Evolutionary conservation across 2,113 vertebrate species (phyloP), one percentile per base, ranked within the genome.

Genomic region (Anguilla japonica): DNA sequence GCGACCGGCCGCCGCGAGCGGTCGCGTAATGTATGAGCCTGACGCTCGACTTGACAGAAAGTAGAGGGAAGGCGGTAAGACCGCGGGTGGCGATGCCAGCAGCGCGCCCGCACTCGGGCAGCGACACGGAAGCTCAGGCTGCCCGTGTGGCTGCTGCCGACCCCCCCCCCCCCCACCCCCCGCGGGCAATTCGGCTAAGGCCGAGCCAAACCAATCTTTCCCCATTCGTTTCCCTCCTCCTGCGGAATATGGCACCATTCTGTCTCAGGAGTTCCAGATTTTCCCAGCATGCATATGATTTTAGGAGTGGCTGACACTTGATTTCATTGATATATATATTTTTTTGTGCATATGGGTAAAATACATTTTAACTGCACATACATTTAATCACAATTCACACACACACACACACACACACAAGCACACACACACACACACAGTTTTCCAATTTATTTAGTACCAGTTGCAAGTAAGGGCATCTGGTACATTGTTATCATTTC

Each of bases 1-100:
- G 78, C 13, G 75, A 39, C 84, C 80, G 46, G 22, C 75, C 79
- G 84, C 78, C 84, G n/a, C 50, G 18, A 81, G 75, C 56, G 84
- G 50, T 29, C 50, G 50, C 39, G 78, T 85, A 85, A 79, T 80
- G 84, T 85, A 80, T 81, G 84, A 85, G 75, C 78, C 41, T 78
- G 75, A 41, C 34, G 39, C 75, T 80, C 75, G 20, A 57, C 29
- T 34, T 84, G 83, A 84, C 83, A 84, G 83, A 78, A 63, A 67
- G 41, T n/a, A 0, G 83, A 50, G 83, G 84, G 41, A 75, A 41
- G 71, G 29, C 29, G 14, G 22, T 46, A 56, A 75, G 67, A n/a
- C 16, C 41, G 41, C 41, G 5, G 79, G 4, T 14, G 20, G 75
- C 15, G 79, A 6, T 41, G 71, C 71, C 71, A 75, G 11, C 26